A percentile compares a stretch with the other conserved stretches of the same genome.
Conservation (phyloP, 2,888 invertebrate genomes). For the Tinea semifulvella region DNA sequence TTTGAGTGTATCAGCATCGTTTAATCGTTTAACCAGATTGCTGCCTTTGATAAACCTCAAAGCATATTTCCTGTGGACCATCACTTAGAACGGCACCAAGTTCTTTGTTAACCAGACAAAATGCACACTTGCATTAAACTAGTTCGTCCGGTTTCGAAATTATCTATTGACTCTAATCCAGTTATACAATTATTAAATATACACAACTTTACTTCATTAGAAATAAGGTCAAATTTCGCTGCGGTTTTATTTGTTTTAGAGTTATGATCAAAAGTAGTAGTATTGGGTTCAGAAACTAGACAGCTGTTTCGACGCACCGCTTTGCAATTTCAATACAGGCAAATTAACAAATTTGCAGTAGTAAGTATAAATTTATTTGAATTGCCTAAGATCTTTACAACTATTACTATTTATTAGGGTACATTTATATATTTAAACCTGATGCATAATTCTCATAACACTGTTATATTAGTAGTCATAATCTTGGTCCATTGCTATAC, state of each 20-base stretch:
- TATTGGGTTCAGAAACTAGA: not conserved
- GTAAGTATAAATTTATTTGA: not conserved
- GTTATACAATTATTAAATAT: not conserved
- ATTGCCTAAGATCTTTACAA: not conserved
- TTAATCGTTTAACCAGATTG: constrained; percentile 3
- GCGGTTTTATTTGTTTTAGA: not conserved
- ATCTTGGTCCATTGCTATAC: no score
- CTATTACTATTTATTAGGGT: not conserved
- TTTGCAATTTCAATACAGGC: constrained; percentile 9
- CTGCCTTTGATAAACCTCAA: constrained; percentile 1
- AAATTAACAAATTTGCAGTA: constrained; percentile 7
- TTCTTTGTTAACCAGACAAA: constrained; percentile 12
- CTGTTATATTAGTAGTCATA: no score
- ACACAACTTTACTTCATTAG: not conserved
- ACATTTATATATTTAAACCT: no score
- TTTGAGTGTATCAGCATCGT: not conserved
- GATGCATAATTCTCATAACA: no score
- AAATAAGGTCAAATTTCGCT: not conserved
- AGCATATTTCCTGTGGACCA: constrained; percentile 1
- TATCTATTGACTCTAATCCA: not conserved
- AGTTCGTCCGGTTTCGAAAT: constrained; percentile 12
- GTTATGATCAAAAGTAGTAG: not conserved
- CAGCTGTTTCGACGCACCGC: constrained; percentile 6
- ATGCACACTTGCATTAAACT: constrained; percentile 11
- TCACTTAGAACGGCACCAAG: constrained; percentile 8